phyloP scores from a whole-genome alignment of 2,113 vertebrate genomes.

The Cheilinus undulatus region DNA sequence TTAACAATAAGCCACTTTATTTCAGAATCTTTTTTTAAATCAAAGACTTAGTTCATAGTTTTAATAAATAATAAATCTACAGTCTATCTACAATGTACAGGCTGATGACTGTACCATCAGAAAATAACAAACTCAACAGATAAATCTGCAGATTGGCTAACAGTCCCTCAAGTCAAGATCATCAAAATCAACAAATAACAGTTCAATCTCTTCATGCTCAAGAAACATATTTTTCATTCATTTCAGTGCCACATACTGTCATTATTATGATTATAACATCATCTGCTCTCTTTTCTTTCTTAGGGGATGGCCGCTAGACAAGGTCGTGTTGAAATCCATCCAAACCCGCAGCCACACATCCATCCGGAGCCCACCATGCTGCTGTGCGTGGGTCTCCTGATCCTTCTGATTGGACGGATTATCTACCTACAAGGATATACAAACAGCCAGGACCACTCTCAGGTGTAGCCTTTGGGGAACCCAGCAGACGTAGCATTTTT shows the following conservation, averaged over 20 bases:
- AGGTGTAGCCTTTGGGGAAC: conserved; percentile 58
- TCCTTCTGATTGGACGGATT: conserved; percentile 76
- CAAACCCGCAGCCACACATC: conserved; percentile 69
- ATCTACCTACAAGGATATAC: conserved; percentile 71
- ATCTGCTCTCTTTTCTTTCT: conserved; percentile 16
- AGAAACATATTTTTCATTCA: neutral
- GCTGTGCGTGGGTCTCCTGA: conserved; percentile 70
- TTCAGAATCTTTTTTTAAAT: no score
- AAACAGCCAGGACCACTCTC: conserved; percentile 47
- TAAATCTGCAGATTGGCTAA: neutral
- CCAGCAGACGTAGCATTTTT: conserved; percentile 81
- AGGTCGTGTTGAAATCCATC: conserved; percentile 56
- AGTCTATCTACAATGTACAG: no score
- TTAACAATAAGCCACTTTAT: no score
- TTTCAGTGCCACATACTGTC: neutral
- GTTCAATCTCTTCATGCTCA: no score
- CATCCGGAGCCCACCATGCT: conserved; percentile 69
- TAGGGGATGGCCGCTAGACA: conserved; percentile 80
- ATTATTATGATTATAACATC: neutral
- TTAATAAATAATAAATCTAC: neutral
- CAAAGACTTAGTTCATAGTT: no score
- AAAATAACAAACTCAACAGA: neutral
- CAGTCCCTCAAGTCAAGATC: neutral
- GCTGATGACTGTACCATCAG: neutral
- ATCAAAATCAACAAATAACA: no score